A percentile compares a stretch with the other conserved stretches of the same genome.
Evolutionary conservation across 2,113 vertebrate genomes (phyloP).

Genomic region (Caretta caretta): DNA sequence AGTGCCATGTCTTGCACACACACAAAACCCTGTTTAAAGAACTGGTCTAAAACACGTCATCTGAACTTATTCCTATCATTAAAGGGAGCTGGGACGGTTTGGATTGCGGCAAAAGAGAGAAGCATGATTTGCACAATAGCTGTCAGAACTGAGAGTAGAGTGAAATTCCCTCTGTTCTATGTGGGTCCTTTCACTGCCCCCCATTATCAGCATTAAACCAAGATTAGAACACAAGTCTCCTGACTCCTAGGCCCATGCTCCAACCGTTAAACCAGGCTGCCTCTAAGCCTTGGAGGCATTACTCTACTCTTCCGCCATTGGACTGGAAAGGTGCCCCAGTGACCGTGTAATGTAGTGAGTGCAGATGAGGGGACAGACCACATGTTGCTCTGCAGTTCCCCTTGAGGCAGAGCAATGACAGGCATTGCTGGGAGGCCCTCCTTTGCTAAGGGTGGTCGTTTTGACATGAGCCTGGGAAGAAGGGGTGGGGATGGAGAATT

Average conservation of each 20-base stretch:
- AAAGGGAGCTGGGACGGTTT: not conserved
- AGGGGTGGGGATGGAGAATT: not conserved
- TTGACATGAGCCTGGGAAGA: not conserved
- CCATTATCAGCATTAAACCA: too few species aligned
- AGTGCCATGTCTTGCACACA: not conserved
- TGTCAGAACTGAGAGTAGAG: not conserved
- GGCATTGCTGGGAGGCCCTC: not conserved
- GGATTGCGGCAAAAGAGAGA: not conserved
- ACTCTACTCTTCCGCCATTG: not conserved
- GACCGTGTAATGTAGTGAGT: rapidly evolving
- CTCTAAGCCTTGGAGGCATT: not conserved
- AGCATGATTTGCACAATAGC: not conserved
- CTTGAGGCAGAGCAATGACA: rapidly evolving
- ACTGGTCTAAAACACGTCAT: not conserved
- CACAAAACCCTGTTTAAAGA: rapidly evolving
- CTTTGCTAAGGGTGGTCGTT: not conserved
- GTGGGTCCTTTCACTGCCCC: not conserved
- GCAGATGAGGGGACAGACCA: not conserved
- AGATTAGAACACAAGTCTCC: not conserved
- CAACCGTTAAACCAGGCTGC: not conserved
- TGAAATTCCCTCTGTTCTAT: too few species aligned
- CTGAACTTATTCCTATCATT: not conserved
- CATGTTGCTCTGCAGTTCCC: not conserved
- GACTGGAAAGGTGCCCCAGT: not conserved
- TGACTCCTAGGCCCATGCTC: not conserved